These are phyloP conservation scores for Ambastaia sidthimunki DNA, from an alignment of 2,797 vertebrate species.

Conservation along the genomic window DNA sequence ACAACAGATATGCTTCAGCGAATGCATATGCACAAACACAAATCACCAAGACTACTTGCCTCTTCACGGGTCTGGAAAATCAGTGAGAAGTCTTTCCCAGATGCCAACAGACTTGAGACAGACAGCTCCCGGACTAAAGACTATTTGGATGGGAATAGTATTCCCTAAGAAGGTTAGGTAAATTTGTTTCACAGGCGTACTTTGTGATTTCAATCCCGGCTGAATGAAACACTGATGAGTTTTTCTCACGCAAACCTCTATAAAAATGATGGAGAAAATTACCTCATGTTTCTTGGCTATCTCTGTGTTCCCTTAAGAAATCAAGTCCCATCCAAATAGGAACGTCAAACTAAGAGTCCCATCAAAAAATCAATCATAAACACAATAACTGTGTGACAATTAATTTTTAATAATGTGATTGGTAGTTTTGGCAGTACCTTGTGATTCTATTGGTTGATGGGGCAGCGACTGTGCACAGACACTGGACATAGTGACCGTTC, in stretches of 20 bases:
- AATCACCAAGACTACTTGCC: background rate
- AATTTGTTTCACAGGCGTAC: background rate
- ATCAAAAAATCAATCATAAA: no score
- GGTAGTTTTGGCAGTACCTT: no score
- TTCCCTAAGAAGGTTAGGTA: background rate
- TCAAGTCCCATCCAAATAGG: background rate
- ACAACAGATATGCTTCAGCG: constrained; percentile 27
- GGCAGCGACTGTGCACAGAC: no score
- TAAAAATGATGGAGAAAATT: background rate
- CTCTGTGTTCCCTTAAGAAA: background rate
- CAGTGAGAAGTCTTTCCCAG: background rate
- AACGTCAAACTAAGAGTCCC: background rate
- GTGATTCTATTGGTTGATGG: no score
- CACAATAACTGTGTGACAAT: no score
- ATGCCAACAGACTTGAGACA: background rate
- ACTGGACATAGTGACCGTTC: no score
- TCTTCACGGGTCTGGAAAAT: background rate
- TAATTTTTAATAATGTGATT: no score
- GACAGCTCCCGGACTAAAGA: background rate
- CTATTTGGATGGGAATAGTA: background rate
- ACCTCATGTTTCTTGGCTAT: background rate
- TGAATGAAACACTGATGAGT: background rate
- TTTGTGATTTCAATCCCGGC: background rate
- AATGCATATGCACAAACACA: constrained; percentile 17
- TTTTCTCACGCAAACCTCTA: background rate